phyloP scores from a whole-genome alignment of 2,888 invertebrate genomes.

The Megaustenia siamemsis region DNA sequence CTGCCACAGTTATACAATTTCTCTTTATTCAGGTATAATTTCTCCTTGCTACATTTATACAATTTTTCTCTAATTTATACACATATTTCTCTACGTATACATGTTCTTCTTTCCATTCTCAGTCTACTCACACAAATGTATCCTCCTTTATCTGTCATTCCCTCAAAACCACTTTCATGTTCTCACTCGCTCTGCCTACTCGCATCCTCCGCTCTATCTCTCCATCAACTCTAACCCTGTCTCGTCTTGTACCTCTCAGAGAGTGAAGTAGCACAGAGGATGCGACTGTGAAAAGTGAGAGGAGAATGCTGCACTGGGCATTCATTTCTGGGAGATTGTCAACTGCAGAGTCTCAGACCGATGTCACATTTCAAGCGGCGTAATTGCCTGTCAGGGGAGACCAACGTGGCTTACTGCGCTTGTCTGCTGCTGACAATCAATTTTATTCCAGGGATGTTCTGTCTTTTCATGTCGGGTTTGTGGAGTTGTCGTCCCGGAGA shows the following conservation, averaged over 20 bases:
- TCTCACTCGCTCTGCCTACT: too few relatives aligned
- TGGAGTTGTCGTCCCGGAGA: neutral
- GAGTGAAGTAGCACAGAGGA: neutral
- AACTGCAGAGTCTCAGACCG: conserved; percentile 10
- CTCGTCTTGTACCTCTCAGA: neutral
- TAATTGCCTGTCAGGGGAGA: conserved; percentile 25
- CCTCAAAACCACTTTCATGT: too few relatives aligned
- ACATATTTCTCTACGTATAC: too few relatives aligned
- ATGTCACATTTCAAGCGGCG: conserved; percentile 24
- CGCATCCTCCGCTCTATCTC: too few relatives aligned
- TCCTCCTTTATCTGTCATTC: neutral
- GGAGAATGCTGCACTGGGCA: neutral
- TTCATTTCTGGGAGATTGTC: neutral
- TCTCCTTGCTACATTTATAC: too few relatives aligned
- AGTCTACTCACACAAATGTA: neutral
- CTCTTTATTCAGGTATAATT: too few relatives aligned
- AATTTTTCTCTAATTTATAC: too few relatives aligned
- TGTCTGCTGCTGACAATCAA: conserved; percentile 26
- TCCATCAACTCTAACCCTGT: neutral
- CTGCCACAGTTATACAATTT: too few relatives aligned
- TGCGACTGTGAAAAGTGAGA: neutral
- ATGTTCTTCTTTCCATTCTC: too few relatives aligned
- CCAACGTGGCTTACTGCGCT: neutral
- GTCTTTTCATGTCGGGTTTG: neutral
- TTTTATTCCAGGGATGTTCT: neutral